Conservation (phyloP, 2,888 invertebrate species). For the Eurois occulta region DNA sequence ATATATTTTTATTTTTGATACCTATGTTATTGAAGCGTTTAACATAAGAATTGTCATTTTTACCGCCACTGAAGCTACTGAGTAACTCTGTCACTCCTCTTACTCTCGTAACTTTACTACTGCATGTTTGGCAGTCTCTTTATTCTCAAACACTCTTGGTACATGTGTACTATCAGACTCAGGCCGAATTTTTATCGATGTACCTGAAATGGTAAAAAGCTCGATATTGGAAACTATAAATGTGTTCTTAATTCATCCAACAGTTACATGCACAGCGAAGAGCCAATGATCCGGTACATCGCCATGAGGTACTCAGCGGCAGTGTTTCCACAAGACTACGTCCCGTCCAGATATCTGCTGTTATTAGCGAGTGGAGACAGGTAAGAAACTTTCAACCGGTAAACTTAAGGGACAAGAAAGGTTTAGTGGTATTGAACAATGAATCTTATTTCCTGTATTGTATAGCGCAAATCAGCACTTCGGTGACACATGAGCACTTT, state of each 20-base stretch:
- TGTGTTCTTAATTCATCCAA: neutral
- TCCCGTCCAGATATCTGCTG: slow-evolving; percentile 95
- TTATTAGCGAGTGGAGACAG: slow-evolving; percentile 95
- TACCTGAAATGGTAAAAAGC: neutral
- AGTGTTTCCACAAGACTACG: slow-evolving; percentile 95
- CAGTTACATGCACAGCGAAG: slow-evolving; percentile 93
- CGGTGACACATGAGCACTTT: too few relatives aligned
- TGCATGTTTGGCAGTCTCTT: too few relatives aligned
- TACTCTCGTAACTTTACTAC: too few relatives aligned
- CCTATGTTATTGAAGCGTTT: too few relatives aligned
- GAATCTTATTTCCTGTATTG: neutral
- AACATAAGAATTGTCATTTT: too few relatives aligned
- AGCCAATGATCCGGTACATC: slow-evolving; percentile 95
- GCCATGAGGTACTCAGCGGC: slow-evolving; percentile 95
- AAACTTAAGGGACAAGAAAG: neutral
- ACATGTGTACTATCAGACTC: too few relatives aligned
- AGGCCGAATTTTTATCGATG: neutral
- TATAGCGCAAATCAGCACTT: neutral
- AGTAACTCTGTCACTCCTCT: too few relatives aligned
- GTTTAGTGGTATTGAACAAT: neutral
- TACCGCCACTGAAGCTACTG: too few relatives aligned
- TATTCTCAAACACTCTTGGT: too few relatives aligned
- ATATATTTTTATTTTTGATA: too few relatives aligned
- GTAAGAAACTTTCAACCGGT: slow-evolving; percentile 82
- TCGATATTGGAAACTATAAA: neutral